phyloP scores from a whole-genome alignment of 23 tunicate genomes.

The Styela plicata region DNA sequence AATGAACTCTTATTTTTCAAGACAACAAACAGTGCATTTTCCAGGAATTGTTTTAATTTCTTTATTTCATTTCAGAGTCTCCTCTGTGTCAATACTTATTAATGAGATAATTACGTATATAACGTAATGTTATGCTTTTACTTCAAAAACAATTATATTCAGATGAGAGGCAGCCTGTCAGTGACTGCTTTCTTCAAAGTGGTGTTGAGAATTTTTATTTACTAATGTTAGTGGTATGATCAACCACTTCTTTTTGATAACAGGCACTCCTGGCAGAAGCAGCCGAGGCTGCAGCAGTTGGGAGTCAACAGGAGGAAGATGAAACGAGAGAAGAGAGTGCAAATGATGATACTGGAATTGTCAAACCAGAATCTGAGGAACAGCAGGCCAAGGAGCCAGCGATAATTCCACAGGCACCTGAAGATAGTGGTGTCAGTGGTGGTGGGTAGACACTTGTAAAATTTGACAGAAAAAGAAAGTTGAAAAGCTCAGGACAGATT shows the following conservation, averaged over 20 bases:
- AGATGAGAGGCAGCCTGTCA: neutral
- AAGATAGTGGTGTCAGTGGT: neutral
- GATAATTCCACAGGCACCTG: neutral
- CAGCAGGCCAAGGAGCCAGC: neutral
- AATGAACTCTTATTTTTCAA: too few species aligned
- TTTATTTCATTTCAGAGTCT: too few species aligned
- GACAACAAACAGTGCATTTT: too few species aligned
- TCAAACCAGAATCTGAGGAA: slow-evolving; percentile 12
- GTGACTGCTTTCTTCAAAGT: neutral
- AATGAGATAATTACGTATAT: too few species aligned
- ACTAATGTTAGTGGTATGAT: neutral
- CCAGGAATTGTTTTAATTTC: too few species aligned
- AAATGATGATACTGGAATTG: slow-evolving; percentile 11
- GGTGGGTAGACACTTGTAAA: neutral
- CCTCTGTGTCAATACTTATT: too few species aligned
- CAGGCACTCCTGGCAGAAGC: slow-evolving; percentile 92
- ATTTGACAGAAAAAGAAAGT: neutral
- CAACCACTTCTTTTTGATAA: slow-evolving; percentile 7
- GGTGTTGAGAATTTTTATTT: neutral
- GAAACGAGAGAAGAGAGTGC: slow-evolving; percentile 12
- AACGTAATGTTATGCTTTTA: too few species aligned
- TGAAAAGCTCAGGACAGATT: neutral
- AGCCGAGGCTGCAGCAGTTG: slow-evolving; percentile 54
- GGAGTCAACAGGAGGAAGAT: slow-evolving; percentile 34
- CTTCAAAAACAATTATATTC: too few species aligned